These are phyloP conservation scores for Saccostrea glomerata DNA, from an alignment of 1,140 invertebrate genomes.

Conservation along the genomic window DNA sequence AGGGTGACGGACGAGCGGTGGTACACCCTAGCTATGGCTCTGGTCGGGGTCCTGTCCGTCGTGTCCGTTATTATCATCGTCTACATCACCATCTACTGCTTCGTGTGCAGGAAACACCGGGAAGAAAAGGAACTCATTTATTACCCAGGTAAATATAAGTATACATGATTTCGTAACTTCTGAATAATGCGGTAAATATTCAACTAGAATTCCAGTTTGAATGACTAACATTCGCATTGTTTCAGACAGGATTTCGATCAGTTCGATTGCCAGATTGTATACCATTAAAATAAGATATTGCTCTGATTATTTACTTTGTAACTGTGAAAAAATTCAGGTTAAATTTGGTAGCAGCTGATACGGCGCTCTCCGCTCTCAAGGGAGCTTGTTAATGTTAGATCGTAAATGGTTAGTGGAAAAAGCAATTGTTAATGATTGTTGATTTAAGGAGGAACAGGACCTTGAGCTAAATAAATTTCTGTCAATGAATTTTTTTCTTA, in stretches of 20 bases:
- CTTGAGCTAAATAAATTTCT: no score
- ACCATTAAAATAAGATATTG: background rate
- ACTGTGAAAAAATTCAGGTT: conserved; percentile 6
- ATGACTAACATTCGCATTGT: no score
- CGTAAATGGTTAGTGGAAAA: background rate
- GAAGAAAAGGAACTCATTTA: conserved; percentile 53
- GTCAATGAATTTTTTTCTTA: no score
- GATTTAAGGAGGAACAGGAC: no score
- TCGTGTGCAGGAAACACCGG: conserved; percentile 50
- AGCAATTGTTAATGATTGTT: background rate
- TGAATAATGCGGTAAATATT: background rate
- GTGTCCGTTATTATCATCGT: conserved; percentile 46
- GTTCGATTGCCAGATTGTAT: background rate
- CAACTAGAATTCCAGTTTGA: background rate
- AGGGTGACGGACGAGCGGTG: conserved; percentile 48
- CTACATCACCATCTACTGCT: conserved; percentile 51
- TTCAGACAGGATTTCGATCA: no score
- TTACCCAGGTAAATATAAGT: conserved; percentile 51
- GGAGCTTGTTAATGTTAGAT: background rate
- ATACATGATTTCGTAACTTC: background rate
- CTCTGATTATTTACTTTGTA: background rate
- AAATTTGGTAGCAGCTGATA: background rate
- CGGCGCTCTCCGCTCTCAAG: background rate
- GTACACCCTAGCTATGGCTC: conserved; percentile 56
- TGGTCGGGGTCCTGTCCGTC: conserved; percentile 50